Conservation (phyloP, 2,797 vertebrate species). For the Lacerta agilis region DNA sequence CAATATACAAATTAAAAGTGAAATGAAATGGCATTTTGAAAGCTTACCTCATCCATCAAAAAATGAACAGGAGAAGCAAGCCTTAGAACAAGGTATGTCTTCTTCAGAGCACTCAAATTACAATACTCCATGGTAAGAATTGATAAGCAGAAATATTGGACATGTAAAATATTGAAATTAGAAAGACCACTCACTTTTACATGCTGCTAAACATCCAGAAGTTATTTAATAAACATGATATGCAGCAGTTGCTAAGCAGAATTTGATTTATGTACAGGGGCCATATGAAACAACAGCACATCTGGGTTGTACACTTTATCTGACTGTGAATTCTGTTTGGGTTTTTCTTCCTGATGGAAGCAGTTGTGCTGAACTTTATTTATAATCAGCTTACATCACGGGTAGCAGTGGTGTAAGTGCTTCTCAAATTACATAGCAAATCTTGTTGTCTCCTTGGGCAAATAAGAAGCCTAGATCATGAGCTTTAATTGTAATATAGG, state of each 20-base stretch:
- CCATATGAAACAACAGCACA: conserved; percentile 63
- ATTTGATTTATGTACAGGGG: conserved; percentile 74
- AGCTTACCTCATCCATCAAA: neutral
- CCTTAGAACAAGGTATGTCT: conserved; percentile 49
- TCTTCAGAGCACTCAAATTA: conserved; percentile 55
- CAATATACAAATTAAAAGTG: too few species aligned
- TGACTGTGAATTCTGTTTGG: conserved; percentile 74
- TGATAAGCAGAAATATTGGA: neutral
- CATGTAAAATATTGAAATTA: conserved; percentile 26
- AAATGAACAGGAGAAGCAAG: neutral
- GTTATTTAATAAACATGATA: conserved; percentile 79
- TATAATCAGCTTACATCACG: conserved; percentile 76
- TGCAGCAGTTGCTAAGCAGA: conserved; percentile 76
- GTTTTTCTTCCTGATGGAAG: conserved; percentile 66
- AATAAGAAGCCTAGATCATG: conserved; percentile 66
- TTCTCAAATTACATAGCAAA: conserved; percentile 75
- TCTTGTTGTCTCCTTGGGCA: conserved; percentile 74
- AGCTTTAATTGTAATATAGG: conserved; percentile 73
- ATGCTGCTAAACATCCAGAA: conserved; percentile 72
- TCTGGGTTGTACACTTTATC: conserved; percentile 74
- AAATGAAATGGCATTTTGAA: neutral
- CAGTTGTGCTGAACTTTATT: conserved; percentile 75
- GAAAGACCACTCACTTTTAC: conserved; percentile 67
- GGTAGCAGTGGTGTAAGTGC: conserved; percentile 63
- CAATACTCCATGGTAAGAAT: conserved; percentile 59